Percentiles rank a stretch among this genome's conserved stretches.
These are phyloP conservation scores for Saturnia pavonia DNA, from an alignment of 2,888 invertebrate species.

Conservation along the genomic window DNA sequence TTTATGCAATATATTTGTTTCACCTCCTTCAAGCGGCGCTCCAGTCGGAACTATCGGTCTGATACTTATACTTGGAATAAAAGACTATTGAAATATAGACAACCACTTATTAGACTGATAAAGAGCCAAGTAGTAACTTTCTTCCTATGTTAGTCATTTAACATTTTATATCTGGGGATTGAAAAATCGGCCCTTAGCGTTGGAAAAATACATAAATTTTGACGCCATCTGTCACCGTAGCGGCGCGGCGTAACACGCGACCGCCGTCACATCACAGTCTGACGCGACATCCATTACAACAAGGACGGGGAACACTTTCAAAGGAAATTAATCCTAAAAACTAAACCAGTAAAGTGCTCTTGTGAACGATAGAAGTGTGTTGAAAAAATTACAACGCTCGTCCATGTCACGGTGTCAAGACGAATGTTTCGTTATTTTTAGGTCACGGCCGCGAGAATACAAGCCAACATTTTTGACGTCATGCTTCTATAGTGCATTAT, in stretches of 20 bases:
- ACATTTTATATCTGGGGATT: too few relatives aligned
- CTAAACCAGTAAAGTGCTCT: background rate
- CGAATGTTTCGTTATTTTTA: conserved; percentile 67
- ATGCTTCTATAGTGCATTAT: background rate
- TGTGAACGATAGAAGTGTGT: background rate
- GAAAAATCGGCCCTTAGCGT: too few relatives aligned
- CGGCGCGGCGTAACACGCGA: conserved; percentile 12
- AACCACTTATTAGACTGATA: too few relatives aligned
- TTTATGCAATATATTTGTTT: too few relatives aligned
- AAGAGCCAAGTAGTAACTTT: too few relatives aligned
- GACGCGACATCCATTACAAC: conserved; percentile 14
- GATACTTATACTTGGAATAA: too few relatives aligned
- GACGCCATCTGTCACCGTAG: conserved; percentile 29
- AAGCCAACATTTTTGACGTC: conserved; percentile 13
- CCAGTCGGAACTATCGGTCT: too few relatives aligned
- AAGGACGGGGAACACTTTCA: background rate
- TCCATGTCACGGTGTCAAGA: conserved; percentile 65
- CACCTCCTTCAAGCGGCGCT: too few relatives aligned
- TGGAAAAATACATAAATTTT: conserved; percentile 28
- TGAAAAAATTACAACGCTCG: conserved; percentile 21
- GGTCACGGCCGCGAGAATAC: conserved; percentile 61
- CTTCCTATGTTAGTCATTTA: too few relatives aligned
- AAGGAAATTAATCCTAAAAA: background rate
- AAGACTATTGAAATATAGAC: too few relatives aligned
- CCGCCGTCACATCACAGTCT: conserved; percentile 26